A percentile compares a stretch with the other conserved stretches of the same genome.
phyloP scores from a whole-genome alignment of 2,888 invertebrate genomes.

The Zygogramma bicolorata region DNA sequence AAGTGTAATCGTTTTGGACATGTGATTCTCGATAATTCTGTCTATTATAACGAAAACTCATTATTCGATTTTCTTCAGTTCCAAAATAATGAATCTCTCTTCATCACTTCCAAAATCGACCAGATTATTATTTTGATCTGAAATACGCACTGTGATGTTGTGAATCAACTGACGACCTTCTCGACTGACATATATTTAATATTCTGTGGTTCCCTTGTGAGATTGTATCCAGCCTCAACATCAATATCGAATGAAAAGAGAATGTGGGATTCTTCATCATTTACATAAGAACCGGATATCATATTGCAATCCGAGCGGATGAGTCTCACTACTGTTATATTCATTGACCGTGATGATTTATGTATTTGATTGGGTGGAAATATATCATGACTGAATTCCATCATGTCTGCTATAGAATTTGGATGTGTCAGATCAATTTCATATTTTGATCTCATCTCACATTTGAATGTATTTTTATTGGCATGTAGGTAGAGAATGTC shows the following conservation, averaged over 20 bases:
- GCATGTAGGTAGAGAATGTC: too few relatives aligned
- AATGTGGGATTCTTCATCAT: too few relatives aligned
- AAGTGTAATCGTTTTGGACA: background rate
- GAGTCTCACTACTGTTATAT: background rate
- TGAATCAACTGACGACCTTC: too few relatives aligned
- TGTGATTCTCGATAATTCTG: background rate
- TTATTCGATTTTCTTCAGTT: background rate
- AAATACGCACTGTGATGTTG: background rate
- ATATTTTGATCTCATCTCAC: background rate
- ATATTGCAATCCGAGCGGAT: background rate
- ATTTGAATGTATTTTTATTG: too few relatives aligned
- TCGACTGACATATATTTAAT: background rate
- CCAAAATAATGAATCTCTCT: background rate
- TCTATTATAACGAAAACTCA: background rate
- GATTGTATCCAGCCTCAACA: too few relatives aligned
- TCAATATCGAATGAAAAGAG: too few relatives aligned
- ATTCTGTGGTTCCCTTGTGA: background rate
- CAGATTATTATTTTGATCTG: background rate
- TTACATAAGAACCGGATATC: background rate
- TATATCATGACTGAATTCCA: background rate
- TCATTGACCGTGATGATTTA: background rate
- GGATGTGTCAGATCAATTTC: background rate
- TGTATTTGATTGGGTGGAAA: background rate
- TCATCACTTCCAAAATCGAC: background rate
- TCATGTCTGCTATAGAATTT: too few relatives aligned